phyloP scores from a whole-genome alignment of 1,140 invertebrate genomes.

The Stegodyphus mimosarum region DNA sequence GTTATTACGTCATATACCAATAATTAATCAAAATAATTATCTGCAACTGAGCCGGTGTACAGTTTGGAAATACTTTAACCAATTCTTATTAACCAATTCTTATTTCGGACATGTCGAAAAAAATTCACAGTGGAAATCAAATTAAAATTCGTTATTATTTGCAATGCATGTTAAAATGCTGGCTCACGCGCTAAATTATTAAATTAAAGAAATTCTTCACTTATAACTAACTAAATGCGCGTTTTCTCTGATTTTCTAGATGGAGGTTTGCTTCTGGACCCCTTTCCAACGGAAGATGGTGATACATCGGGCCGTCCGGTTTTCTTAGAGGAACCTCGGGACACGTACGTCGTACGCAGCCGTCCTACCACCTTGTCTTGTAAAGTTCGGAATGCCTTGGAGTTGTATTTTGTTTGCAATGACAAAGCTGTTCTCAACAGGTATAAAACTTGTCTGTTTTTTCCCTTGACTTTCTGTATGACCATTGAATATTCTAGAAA shows the following conservation, averaged over 20 bases:
- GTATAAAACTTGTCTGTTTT: background rate
- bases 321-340: conserved; percentile 85
- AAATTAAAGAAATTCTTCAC: background rate
- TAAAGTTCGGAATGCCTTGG: conserved; percentile 84
- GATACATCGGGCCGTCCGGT: conserved; percentile 74
- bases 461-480: no score
- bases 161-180: background rate
- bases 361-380: conserved; percentile 87
- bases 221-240: background rate
- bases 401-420: conserved; percentile 68
- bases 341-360: conserved; percentile 88
- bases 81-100: no score
- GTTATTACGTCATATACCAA: no score
- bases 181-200: background rate
- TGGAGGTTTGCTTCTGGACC: conserved; percentile 51
- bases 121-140: conserved; percentile 1
- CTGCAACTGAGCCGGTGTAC: no score
- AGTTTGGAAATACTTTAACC: no score
- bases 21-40: no score
- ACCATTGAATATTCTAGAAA: no score
- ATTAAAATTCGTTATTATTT: background rate
- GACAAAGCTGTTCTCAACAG: conserved; percentile 67
- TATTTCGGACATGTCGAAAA: background rate
- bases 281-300: conserved; percentile 60
- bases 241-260: conserved; percentile 13